A percentile compares a stretch with the other conserved stretches of the same genome.
These are phyloP conservation scores for Lophius americanus DNA, from an alignment of 2,797 vertebrate genomes.

Conservation along the genomic window DNA sequence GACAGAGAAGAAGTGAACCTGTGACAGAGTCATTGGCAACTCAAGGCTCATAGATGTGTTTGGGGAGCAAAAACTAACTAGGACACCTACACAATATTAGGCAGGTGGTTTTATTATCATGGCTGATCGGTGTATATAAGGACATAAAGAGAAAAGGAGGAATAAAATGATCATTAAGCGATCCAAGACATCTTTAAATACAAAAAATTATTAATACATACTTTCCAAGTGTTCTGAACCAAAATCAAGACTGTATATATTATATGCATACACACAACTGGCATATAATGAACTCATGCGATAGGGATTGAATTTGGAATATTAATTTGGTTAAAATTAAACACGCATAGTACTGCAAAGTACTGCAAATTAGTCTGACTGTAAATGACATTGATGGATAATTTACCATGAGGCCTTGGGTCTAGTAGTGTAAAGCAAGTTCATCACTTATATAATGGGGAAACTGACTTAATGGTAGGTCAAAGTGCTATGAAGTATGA, in stretches of 20 bases:
- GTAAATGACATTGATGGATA: slow-evolving; percentile 4
- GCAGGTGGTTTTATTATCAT: too few species aligned
- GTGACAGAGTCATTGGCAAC: too few species aligned
- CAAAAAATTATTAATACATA: slow-evolving; percentile 80
- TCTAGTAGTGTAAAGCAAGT: slow-evolving; percentile 32
- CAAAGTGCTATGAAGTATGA: slow-evolving; percentile 59
- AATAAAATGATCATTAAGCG: slow-evolving; percentile 59
- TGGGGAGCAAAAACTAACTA: too few species aligned
- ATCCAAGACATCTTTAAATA: slow-evolving; percentile 71
- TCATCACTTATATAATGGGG: slow-evolving; percentile 22
- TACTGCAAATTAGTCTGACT: slow-evolving; percentile 3
- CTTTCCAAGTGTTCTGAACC: neutral
- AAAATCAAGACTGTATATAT: neutral
- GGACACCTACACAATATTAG: too few species aligned
- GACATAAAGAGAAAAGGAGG: slow-evolving; percentile 42
- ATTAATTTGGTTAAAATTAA: slow-evolving; percentile 1
- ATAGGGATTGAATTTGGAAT: neutral
- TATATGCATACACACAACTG: too few species aligned
- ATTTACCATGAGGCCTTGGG: slow-evolving; percentile 24
- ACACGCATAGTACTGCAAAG: slow-evolving; percentile 23
- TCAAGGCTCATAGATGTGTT: too few species aligned
- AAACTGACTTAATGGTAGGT: slow-evolving; percentile 32
- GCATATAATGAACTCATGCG: neutral
- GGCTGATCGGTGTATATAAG: too few species aligned
- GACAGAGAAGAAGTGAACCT: too few species aligned